Evolutionary conservation across 2,797 vertebrate species (phyloP).

Genomic region (Pantherophis alleghaniensis): DNA sequence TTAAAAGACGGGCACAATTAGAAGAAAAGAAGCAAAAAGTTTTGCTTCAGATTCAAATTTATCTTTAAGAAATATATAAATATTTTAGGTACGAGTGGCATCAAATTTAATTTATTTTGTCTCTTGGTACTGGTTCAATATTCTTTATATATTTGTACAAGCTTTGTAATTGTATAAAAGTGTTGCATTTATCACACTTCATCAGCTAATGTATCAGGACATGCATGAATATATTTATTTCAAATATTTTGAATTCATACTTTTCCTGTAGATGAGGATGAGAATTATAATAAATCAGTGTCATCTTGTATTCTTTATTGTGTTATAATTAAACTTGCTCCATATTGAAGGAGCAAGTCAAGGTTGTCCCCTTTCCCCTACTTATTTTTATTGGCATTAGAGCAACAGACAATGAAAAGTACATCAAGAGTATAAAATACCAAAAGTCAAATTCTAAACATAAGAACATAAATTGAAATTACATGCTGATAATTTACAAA

Average conservation of each 20-base stretch:
- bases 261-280: background rate
- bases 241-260: background rate
- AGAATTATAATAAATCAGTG: background rate
- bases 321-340: background rate
- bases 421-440: background rate
- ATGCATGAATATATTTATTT: background rate
- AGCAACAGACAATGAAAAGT: background rate
- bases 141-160: background rate
- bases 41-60: background rate
- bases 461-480: background rate
- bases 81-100: background rate
- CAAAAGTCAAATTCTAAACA: background rate
- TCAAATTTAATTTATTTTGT: background rate
- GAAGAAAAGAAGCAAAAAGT: background rate
- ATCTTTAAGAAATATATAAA: background rate
- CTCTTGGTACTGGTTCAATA: background rate
- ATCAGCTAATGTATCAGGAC: background rate
- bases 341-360: background rate
- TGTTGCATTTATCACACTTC: background rate
- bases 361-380: background rate
- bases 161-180: background rate
- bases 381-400: background rate
- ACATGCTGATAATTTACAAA: background rate
- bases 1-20: background rate
- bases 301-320: background rate